Evolutionary conservation across 2,113 vertebrate genomes (phyloP).

Genomic region (Mesoclemmys tuberculata): DNA sequence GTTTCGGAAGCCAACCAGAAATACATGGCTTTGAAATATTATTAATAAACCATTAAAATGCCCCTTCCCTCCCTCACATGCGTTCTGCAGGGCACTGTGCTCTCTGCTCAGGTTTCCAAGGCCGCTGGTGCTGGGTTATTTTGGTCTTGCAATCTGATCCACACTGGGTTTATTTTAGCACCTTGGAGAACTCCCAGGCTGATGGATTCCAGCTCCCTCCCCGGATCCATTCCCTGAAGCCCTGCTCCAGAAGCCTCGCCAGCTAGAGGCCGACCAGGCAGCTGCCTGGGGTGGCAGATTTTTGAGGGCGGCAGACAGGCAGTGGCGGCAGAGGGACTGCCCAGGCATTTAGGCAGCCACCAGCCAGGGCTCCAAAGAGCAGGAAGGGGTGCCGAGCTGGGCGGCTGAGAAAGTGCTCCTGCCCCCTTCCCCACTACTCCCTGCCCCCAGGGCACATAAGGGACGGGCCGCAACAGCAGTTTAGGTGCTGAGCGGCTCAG

Average conservation of each 20-base stretch:
- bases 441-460: background rate
- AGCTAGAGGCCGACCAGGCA: background rate
- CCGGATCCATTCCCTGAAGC: rapidly evolving
- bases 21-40: background rate
- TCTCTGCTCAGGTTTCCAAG: constrained; percentile 35
- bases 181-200: constrained; percentile 62
- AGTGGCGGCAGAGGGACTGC: no score
- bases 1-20: background rate
- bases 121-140: constrained; percentile 65
- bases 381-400: background rate
- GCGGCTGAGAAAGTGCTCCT: background rate
- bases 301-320: background rate
- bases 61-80: background rate
- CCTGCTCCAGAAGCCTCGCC: background rate
- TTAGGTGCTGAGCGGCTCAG: background rate
- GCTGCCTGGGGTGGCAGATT: background rate
- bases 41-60: background rate
- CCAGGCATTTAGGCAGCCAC: no score
- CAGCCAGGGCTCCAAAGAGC: background rate
- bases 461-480: background rate
- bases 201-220: background rate
- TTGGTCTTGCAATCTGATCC: constrained; percentile 75
- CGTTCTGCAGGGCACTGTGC: background rate
- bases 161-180: constrained; percentile 52
- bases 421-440: background rate